Conservation (phyloP, 2,113 vertebrate species). For the pig (Sus scrofa) region T2T-Sscrofa CM000824.6:125854001-125854500, state of each 20-base stretch:
- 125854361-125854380: background rate
- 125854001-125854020: background rate
- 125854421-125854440: background rate
- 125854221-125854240: background rate
- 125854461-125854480: background rate
- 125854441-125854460: conserved; percentile 32
- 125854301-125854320: background rate
- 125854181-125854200: background rate
- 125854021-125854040: background rate
- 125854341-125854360: background rate
- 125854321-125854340: background rate
- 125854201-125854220: background rate
- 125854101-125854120: background rate
- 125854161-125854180: background rate
- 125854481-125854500: background rate
- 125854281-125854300: background rate
- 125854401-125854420: background rate
- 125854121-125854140: background rate
- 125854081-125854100: background rate
- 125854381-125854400: background rate
- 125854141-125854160: background rate
- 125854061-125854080: background rate
- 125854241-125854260: background rate
- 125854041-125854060: background rate
- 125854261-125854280: background rate